These are phyloP conservation scores for Drosophila ananassae DNA, from an alignment of 1,140 invertebrate species.

Conservation along the genomic window DNA sequence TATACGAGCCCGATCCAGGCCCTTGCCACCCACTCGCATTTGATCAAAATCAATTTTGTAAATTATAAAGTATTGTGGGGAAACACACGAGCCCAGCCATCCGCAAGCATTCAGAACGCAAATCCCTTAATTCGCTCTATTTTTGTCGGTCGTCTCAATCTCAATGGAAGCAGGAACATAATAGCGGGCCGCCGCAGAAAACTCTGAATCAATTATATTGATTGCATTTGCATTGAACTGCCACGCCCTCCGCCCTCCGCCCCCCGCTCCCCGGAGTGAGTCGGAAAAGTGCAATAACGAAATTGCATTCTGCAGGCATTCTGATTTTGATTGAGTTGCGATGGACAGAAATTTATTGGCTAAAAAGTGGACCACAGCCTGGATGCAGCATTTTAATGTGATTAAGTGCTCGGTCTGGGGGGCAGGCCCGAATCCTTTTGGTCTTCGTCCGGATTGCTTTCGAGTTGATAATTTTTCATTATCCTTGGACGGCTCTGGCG, in stretches of 20 bases:
- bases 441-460: not conserved
- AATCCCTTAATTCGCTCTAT: slow-evolving; percentile 15
- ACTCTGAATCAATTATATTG: slow-evolving; percentile 48
- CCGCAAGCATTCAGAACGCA: not conserved
- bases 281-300: slow-evolving; percentile 46
- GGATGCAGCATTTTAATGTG: slow-evolving; percentile 3
- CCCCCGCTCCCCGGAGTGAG: not conserved
- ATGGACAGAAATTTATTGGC: slow-evolving; percentile 38
- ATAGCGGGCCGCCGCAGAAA: slow-evolving; percentile 5
- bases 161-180: slow-evolving; percentile 16
- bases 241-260: slow-evolving; percentile 1
- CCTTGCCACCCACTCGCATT: slow-evolving; percentile 22
- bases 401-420: slow-evolving; percentile 3
- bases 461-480: not conserved
- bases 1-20: not conserved
- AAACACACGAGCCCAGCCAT: slow-evolving; percentile 3
- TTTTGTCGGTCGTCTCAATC: slow-evolving; percentile 31
- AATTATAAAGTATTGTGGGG: slow-evolving; percentile 40
- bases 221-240: slow-evolving; percentile 42
- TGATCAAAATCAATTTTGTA: slow-evolving; percentile 46
- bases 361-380: slow-evolving; percentile 3
- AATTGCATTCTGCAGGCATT: slow-evolving; percentile 47
- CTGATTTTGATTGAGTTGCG: slow-evolving; percentile 37
- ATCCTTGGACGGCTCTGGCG: slow-evolving; percentile 9
- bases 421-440: slow-evolving; percentile 14